These are phyloP conservation scores for Cercopithecus hamlyni DNA, from an alignment of 2,797 vertebrate genomes.

Conservation along the genomic window DNA sequence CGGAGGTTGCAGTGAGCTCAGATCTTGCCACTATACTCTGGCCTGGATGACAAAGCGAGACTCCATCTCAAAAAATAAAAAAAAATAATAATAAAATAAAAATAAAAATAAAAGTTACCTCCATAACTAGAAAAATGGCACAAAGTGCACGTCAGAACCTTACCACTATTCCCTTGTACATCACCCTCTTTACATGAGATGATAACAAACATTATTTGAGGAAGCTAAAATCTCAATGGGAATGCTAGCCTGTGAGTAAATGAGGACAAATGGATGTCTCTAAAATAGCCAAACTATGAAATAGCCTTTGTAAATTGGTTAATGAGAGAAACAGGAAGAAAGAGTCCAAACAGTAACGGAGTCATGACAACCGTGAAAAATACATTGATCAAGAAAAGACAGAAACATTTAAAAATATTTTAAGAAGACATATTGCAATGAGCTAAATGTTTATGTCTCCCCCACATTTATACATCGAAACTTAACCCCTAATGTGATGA, in stretches of 20 bases:
- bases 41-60: too few species aligned
- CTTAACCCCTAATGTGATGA: background rate
- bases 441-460: background rate
- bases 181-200: background rate
- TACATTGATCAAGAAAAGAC: background rate
- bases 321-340: conserved; percentile 63
- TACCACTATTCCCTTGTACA: background rate
- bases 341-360: conserved; percentile 1
- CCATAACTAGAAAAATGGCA: background rate
- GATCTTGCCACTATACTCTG: too few species aligned
- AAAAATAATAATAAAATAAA: too few species aligned
- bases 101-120: background rate
- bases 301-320: conserved; percentile 33
- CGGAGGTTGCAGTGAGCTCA: too few species aligned
- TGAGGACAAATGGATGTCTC: conserved; percentile 54
- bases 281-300: conserved; percentile 8
- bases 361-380: conserved; percentile 31
- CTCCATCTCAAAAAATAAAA: too few species aligned
- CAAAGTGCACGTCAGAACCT: background rate
- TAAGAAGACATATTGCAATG: background rate
- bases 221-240: conserved; percentile 10
- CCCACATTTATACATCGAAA: background rate
- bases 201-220: conserved; percentile 23
- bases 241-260: conserved; percentile 30
- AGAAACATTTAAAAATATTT: background rate